Base-by-base conservation (phyloP, 2,113 vertebrate genomes). In the Tupaia tana region DNA sequence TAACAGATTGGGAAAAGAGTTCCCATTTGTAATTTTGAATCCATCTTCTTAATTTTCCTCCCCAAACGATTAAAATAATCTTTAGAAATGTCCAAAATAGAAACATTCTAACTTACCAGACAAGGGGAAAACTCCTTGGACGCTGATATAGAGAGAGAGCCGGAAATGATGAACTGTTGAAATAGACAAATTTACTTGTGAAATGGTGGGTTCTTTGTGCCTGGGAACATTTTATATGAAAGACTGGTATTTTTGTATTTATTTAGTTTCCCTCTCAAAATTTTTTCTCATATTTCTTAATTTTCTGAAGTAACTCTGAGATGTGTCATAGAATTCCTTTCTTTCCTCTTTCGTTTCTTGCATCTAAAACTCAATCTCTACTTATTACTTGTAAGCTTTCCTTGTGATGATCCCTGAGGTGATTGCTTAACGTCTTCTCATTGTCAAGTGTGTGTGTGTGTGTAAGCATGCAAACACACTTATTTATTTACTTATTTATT, bases 111-210 rank as follows among this genome's bases (percentile, higher is more conserved):
- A 90, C 95, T 93, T 93, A 97, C 95, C 95, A 96, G 74, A 61
- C 22, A 63, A 56, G 19, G 6, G 29, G 61, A 71, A 58, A 54
- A 9, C 2, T 71, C 5, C 27, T 85, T 89, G 86, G 58, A 27
- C 8, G 77, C 94, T 7, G 29, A 64, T 61, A 95, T 0, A 7
- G 73, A 31, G 10, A 97, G 71, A 16, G 43, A 19, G 16, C 96
- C 94, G 7, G 96, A 93, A 31, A 61, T 9, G 66, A 88, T 90
- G 94, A 95, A 95, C 96, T 97, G 69, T 81, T 66, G 82, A 93
- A 85, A 87, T 0, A 87, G 67, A 93, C 8, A 75, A 16, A 92
- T 25, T 25, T 70, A 74, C 22, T 59, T 43, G 29, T 90, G 61
- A 93, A 59, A 67, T 34, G 5, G 5, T 58, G 24, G 16, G 9